phyloP scores from a whole-genome alignment of 1,140 invertebrate species.

The Bombus balteatus region DNA sequence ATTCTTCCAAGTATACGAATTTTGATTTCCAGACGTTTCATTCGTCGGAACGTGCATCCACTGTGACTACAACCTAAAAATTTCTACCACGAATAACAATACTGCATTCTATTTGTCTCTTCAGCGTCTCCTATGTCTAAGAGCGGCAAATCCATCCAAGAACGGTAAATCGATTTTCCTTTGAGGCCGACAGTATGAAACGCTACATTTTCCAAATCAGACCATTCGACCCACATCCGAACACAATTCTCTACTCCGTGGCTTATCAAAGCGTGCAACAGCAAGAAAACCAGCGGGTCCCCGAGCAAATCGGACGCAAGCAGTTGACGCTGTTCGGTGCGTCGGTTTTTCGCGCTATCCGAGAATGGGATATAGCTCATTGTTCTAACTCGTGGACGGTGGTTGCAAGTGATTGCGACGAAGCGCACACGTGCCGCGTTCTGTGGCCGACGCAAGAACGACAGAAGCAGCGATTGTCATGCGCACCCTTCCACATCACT shows the following conservation, averaged over 20 bases:
- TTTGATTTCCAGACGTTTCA: too few relatives aligned
- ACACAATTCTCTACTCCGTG: not conserved
- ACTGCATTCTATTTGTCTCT: too few relatives aligned
- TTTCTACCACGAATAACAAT: too few relatives aligned
- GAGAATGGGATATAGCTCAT: not conserved
- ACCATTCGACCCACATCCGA: too few relatives aligned
- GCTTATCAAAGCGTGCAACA: not conserved
- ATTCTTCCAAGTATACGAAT: too few relatives aligned
- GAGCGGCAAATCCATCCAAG: not conserved
- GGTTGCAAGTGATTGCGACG: conserved; percentile 39
- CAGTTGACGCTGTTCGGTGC: not conserved
- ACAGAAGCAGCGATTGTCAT: conserved; percentile 22
- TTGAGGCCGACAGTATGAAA: not conserved
- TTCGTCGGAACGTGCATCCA: too few relatives aligned
- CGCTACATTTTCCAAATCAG: not conserved
- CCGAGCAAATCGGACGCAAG: conserved; percentile 2
- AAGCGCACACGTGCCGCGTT: not conserved
- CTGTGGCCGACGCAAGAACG: conserved; percentile 27
- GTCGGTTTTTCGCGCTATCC: conserved; percentile 9
- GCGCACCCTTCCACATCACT: not conserved
- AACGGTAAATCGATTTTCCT: not conserved
- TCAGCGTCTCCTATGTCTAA: not conserved
- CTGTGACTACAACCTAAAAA: too few relatives aligned
- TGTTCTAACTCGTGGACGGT: conserved; percentile 20
- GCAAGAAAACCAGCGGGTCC: not conserved